Evolutionary conservation across 2,888 invertebrate genomes (phyloP).

Genomic region (Amphipyra tragopoginis): DNA sequence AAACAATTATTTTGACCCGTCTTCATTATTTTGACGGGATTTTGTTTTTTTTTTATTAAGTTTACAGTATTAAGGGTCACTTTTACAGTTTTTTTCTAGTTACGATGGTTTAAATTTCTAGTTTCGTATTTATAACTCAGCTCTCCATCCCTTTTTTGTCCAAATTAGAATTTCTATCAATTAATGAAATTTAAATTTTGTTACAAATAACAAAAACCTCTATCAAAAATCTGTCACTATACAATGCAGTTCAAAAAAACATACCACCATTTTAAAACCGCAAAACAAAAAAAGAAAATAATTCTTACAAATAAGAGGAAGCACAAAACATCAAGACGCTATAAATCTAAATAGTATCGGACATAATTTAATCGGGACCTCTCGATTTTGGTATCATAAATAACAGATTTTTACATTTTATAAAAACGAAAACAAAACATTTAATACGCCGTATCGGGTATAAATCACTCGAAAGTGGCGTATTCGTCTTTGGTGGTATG

Average conservation of each 20-base stretch:
- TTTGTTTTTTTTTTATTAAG: too few relatives aligned
- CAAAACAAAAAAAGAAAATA: constrained; percentile 61
- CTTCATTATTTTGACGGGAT: too few relatives aligned
- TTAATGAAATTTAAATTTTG: too few relatives aligned
- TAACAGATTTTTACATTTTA: constrained; percentile 88
- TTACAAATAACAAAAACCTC: constrained; percentile 32
- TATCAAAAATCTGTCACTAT: constrained; percentile 55
- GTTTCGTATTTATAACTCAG: too few relatives aligned
- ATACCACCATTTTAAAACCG: constrained; percentile 52
- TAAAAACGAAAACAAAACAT: constrained; percentile 86
- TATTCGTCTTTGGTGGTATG: constrained; percentile 87
- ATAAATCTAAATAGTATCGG: constrained; percentile 86
- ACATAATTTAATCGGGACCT: constrained; percentile 88
- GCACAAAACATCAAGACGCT: constrained; percentile 72
- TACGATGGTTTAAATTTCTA: too few relatives aligned
- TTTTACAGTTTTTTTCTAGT: too few relatives aligned
- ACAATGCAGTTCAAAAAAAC: constrained; percentile 52
- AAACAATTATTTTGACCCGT: too few relatives aligned
- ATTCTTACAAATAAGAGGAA: constrained; percentile 78
- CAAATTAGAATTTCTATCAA: too few relatives aligned
- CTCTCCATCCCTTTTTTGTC: too few relatives aligned
- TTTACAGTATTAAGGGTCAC: too few relatives aligned
- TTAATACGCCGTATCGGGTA: constrained; percentile 87
- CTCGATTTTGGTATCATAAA: constrained; percentile 88
- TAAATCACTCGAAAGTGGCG: constrained; percentile 88